Evolutionary conservation across 2,797 vertebrate species (phyloP).

Genomic region (Pseudochaenichthys georgianus): DNA sequence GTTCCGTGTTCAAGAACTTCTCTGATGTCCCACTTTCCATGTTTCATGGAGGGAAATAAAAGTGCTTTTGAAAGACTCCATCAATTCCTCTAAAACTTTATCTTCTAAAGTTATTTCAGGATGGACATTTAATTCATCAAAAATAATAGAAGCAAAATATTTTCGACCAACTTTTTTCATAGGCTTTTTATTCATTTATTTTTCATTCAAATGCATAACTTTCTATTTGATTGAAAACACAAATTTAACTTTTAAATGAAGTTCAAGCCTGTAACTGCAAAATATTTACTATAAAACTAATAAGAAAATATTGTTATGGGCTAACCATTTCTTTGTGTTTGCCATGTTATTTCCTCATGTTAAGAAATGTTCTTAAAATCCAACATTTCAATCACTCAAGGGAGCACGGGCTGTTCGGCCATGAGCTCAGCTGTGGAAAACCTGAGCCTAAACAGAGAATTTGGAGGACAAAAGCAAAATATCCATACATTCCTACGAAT

Average conservation of each 20-base stretch:
- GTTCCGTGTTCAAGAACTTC: constrained; percentile 35
- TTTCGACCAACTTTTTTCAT: not conserved
- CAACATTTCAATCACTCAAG: not conserved
- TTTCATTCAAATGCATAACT: not conserved
- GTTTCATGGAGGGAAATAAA: not conserved
- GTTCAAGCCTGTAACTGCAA: not conserved
- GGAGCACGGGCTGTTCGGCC: constrained; percentile 6
- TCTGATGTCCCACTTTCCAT: constrained; percentile 2
- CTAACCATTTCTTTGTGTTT: not conserved
- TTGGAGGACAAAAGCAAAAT: not conserved
- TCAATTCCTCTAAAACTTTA: no score
- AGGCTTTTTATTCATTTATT: not conserved
- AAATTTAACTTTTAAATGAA: not conserved
- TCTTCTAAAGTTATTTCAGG: not conserved
- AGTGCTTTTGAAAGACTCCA: not conserved
- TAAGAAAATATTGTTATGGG: not conserved
- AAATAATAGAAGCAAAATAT: not conserved
- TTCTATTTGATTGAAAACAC: not conserved
- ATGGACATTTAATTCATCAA: not conserved
- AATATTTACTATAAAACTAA: not conserved
- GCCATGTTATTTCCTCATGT: not conserved
- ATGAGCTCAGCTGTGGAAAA: not conserved
- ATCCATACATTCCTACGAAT: not conserved
- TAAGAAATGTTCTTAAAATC: not conserved
- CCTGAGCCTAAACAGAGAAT: not conserved